Conservation (phyloP, 2,888 invertebrate genomes). For the Taphrorychus bicolor region DNA sequence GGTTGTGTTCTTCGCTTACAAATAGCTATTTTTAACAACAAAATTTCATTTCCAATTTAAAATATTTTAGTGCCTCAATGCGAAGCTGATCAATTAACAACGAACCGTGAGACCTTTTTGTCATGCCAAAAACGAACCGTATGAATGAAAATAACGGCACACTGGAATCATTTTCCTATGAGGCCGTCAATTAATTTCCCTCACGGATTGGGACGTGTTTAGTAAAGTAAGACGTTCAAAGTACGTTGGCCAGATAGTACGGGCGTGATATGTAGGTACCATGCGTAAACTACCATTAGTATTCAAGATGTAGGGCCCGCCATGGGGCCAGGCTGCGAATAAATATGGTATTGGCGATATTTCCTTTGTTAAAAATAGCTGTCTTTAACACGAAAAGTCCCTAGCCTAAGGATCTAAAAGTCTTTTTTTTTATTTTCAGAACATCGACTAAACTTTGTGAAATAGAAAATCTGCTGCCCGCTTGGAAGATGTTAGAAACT, state of each 20-base stretch:
- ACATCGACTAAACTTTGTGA: conserved; percentile 75
- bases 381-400: conserved; percentile 32
- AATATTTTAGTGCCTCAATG: too few relatives aligned
- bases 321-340: conserved; percentile 54
- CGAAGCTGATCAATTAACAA: too few relatives aligned
- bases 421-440: conserved; percentile 60
- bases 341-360: conserved; percentile 46
- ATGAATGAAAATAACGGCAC: conserved; percentile 48
- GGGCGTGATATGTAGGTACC: conserved; percentile 45
- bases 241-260: conserved; percentile 49
- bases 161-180: conserved; percentile 44
- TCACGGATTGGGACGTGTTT: conserved; percentile 49
- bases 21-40: background rate
- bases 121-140: conserved; percentile 39
- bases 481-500: conserved; percentile 79
- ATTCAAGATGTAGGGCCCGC: conserved; percentile 22
- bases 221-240: conserved; percentile 49
- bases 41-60: background rate
- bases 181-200: conserved; percentile 45
- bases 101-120: conserved; percentile 22
- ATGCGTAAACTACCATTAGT: conserved; percentile 43
- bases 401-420: background rate
- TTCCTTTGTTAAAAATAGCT: conserved; percentile 41
- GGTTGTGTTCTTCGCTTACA: background rate
- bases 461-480: conserved; percentile 73